A percentile compares a stretch with the other conserved stretches of the same genome.
These are phyloP conservation scores for Drosophila teissieri DNA, from an alignment of 1,140 invertebrate genomes.

Conservation along the genomic window DNA sequence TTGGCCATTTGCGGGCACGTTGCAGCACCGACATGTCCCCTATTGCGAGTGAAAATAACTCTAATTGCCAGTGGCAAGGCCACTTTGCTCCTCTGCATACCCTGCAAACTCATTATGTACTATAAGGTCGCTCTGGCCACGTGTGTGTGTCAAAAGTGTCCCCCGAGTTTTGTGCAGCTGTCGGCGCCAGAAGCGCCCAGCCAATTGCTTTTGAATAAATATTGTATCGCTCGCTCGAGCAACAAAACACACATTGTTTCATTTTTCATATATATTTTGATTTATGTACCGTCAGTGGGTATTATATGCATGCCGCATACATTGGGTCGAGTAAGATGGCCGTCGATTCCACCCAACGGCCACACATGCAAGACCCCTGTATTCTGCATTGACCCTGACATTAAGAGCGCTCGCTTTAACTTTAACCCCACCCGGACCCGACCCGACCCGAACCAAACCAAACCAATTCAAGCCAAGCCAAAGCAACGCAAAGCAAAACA, in stretches of 20 bases:
- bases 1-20: background rate
- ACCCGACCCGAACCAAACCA: too few relatives aligned
- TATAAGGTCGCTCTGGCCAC: constrained; percentile 24
- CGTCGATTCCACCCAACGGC: constrained; percentile 27
- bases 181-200: constrained; percentile 50
- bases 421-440: constrained; percentile 50
- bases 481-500: constrained; percentile 32
- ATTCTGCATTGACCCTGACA: constrained; percentile 77
- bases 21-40: constrained; percentile 42
- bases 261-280: too few relatives aligned
- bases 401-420: constrained; percentile 57
- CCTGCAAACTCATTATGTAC: background rate
- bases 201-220: constrained; percentile 69
- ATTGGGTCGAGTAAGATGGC: constrained; percentile 12
- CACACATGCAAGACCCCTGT: constrained; percentile 48
- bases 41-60: constrained; percentile 70
- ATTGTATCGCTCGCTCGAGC: constrained; percentile 50
- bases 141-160: constrained; percentile 63
- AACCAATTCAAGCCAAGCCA: too few relatives aligned
- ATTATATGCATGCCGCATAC: constrained; percentile 39
- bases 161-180: constrained; percentile 56
- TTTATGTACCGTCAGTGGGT: constrained; percentile 57
- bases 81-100: constrained; percentile 39
- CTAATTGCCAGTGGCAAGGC: constrained; percentile 71
- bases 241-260: constrained; percentile 42